phyloP scores from a whole-genome alignment of 2,113 vertebrate species.

The Morone saxatilis region DNA sequence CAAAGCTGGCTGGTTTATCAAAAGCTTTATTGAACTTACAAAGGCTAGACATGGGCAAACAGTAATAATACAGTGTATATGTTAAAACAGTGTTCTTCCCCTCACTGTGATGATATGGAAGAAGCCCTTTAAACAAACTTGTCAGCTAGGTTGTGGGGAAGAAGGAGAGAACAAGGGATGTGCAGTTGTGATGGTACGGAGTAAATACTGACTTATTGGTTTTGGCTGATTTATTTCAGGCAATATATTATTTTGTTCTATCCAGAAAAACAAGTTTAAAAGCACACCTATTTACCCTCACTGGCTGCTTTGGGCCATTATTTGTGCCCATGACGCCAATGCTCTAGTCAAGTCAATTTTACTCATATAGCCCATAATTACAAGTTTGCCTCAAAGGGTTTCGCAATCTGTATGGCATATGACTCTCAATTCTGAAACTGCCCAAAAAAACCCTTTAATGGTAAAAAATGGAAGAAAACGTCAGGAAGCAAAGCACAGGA shows the following conservation, averaged over 20 bases:
- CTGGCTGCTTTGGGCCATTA: background rate
- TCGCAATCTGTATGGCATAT: background rate
- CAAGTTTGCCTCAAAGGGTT: background rate
- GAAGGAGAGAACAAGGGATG: background rate
- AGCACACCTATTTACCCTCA: background rate
- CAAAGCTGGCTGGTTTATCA: constrained; percentile 17
- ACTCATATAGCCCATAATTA: background rate
- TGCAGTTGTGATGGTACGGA: background rate
- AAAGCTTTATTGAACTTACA: constrained; percentile 1
- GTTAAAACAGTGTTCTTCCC: background rate
- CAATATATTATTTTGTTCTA: constrained; percentile 17
- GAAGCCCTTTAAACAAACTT: background rate
- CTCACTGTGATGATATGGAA: background rate
- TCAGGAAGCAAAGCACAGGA: background rate
- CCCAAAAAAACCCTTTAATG: background rate
- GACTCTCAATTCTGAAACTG: background rate
- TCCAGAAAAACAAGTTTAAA: constrained; percentile 19
- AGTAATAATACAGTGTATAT: background rate
- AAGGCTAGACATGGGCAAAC: background rate
- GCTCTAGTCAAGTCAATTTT: background rate
- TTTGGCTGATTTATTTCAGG: constrained; percentile 23
- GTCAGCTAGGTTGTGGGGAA: background rate
- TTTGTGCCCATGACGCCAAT: background rate
- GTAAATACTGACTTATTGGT: constrained; percentile 12
- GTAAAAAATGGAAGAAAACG: background rate